A percentile compares a stretch with the other conserved stretches of the same genome.
Evolutionary conservation across 1,140 invertebrate genomes (phyloP).

Genomic region (Drosophila parabipectinata): DNA sequence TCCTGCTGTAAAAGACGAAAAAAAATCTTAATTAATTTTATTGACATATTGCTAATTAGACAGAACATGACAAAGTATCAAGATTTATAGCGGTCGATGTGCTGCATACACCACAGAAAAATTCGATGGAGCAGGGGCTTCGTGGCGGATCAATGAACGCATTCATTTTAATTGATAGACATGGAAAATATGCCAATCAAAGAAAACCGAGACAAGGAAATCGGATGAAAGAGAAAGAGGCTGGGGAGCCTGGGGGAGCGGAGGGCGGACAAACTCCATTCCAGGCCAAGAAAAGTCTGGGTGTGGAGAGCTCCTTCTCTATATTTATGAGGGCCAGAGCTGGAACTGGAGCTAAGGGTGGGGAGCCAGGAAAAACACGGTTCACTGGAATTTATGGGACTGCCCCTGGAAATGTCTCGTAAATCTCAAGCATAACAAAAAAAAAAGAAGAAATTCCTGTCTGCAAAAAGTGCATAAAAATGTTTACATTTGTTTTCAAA

Average conservation of each 20-base stretch:
- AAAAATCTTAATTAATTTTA: constrained; percentile 82
- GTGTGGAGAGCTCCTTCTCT: neutral
- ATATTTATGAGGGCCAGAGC: too few relatives aligned
- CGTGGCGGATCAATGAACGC: constrained; percentile 80
- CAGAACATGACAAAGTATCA: constrained; percentile 84
- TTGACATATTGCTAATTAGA: constrained; percentile 84
- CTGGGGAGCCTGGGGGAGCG: constrained; percentile 1
- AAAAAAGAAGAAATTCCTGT: constrained; percentile 39
- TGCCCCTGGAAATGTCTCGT: constrained; percentile 68
- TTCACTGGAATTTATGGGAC: constrained; percentile 75
- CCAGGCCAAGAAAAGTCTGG: neutral
- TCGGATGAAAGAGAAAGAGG: neutral
- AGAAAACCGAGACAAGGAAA: constrained; percentile 46
- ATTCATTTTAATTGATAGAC: constrained; percentile 83
- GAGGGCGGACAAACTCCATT: neutral
- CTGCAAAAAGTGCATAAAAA: constrained; percentile 67
- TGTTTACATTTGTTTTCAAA: constrained; percentile 68
- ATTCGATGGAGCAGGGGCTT: constrained; percentile 2
- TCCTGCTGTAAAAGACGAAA: constrained; percentile 29
- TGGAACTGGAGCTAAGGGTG: neutral
- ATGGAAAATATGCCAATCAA: constrained; percentile 80
- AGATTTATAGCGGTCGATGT: constrained; percentile 83
- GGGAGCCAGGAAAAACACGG: constrained; percentile 19
- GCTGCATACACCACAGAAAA: constrained; percentile 26
- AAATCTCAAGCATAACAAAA: constrained; percentile 57